phyloP scores from a whole-genome alignment of 2,888 invertebrate genomes.

The Xestoiulus laeticollis region DNA sequence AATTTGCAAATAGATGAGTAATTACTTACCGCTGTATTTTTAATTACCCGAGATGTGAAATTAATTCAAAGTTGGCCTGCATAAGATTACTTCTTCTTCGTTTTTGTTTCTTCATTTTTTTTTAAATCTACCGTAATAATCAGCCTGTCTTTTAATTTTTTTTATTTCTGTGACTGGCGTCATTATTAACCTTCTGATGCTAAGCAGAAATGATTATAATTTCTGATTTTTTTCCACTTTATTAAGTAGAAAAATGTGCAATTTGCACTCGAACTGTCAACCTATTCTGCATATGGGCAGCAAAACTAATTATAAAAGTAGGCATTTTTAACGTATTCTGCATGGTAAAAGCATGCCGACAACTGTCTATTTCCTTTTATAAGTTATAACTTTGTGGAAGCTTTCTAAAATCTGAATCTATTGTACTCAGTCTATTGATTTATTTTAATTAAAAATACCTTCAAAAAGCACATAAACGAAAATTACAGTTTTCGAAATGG shows the following conservation, averaged over 20 bases:
- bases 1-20: conserved; percentile 37
- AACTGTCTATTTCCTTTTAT: neutral
- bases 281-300: neutral
- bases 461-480: neutral
- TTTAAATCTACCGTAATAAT: neutral
- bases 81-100: neutral
- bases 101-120: neutral
- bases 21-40: conserved; percentile 22
- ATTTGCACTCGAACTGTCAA: neutral
- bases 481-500: neutral
- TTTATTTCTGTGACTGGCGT: neutral
- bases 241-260: neutral
- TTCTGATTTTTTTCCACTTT: conserved; percentile 2
- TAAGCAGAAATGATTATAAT: conserved; percentile 6
- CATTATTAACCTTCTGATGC: neutral
- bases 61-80: neutral
- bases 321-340: neutral
- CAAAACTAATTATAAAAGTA: conserved; percentile 16
- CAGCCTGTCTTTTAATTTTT: neutral
- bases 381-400: neutral
- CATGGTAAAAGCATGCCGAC: neutral
- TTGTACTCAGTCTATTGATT: neutral
- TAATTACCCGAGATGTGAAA: conserved; percentile 31
- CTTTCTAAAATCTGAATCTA: neutral
- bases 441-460: conserved; percentile 28